A percentile compares a stretch with the other conserved stretches of the same genome.
phyloP scores from a whole-genome alignment of 2,113 vertebrate species.

The Cygnus buccinator region DNA sequence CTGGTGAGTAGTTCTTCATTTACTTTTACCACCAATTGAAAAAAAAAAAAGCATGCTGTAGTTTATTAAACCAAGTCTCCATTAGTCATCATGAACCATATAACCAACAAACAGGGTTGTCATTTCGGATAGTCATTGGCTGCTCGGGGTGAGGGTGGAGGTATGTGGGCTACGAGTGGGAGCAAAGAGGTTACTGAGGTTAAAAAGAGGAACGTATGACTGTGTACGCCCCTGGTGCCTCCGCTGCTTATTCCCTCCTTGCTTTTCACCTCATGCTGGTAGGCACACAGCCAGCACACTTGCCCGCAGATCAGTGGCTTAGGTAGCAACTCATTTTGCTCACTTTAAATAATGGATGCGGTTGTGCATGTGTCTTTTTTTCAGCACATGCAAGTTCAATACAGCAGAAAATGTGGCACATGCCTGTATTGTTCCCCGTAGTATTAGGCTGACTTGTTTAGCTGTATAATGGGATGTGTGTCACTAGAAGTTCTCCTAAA shows the following conservation, averaged over 20 bases:
- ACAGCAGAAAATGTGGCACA: background rate
- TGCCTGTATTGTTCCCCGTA: background rate
- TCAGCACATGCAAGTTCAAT: background rate
- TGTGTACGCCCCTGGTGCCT: constrained; percentile 19
- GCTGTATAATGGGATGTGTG: background rate
- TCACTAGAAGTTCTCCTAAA: background rate
- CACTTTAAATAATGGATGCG: background rate
- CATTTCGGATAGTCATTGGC: constrained; percentile 19
- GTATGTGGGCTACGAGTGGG: constrained; percentile 41
- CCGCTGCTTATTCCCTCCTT: background rate
- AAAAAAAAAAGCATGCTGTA: background rate
- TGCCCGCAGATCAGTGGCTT: background rate
- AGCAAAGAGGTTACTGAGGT: constrained; percentile 66
- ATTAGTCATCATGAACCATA: constrained; percentile 53
- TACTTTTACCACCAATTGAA: constrained; percentile 19
- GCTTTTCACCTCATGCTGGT: background rate
- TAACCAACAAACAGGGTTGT: background rate
- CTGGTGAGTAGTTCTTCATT: constrained; percentile 23
- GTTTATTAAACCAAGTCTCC: constrained; percentile 45
- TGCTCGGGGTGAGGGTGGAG: constrained; percentile 53
- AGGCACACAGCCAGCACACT: background rate
- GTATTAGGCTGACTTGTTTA: background rate
- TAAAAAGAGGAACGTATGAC: constrained; percentile 64
- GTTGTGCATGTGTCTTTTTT: background rate
- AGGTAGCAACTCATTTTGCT: background rate